These are phyloP conservation scores for Priocnemis perturbator DNA, from an alignment of 2,888 invertebrate genomes.

Conservation along the genomic window DNA sequence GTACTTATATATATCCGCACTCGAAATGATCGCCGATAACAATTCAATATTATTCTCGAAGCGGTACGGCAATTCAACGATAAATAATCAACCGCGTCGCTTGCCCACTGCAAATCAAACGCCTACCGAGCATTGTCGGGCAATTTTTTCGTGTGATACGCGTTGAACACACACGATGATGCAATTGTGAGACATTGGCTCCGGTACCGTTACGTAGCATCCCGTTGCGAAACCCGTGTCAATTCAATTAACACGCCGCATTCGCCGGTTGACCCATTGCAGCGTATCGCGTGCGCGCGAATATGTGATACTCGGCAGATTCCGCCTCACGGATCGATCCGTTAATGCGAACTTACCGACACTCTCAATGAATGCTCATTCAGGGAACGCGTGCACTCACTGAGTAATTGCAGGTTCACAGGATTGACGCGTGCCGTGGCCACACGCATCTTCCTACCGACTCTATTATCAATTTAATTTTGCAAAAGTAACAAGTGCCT, in stretches of 20 bases:
- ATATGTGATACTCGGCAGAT: background rate
- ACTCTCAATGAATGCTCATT: background rate
- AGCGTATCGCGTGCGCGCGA: slow-evolving; percentile 1
- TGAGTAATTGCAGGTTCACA: too few relatives aligned
- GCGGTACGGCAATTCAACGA: too few relatives aligned
- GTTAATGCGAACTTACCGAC: background rate
- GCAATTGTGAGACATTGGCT: slow-evolving; percentile 18
- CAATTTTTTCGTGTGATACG: background rate
- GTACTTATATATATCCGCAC: too few relatives aligned
- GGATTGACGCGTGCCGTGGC: too few relatives aligned
- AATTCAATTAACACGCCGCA: slow-evolving; percentile 12
- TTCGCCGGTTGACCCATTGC: slow-evolving; percentile 3
- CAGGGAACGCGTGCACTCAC: background rate
- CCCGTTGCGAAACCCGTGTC: slow-evolving; percentile 13
- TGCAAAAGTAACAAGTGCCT: too few relatives aligned
- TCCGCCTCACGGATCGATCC: background rate
- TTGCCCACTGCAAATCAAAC: background rate
- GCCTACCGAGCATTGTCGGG: slow-evolving; percentile 8
- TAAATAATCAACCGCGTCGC: too few relatives aligned
- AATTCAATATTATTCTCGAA: too few relatives aligned
- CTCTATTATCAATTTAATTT: too few relatives aligned
- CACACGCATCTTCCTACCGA: too few relatives aligned
- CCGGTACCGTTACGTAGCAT: slow-evolving; percentile 13
- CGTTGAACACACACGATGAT: background rate
- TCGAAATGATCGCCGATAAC: too few relatives aligned